A percentile compares a stretch with the other conserved stretches of the same genome.
These are phyloP conservation scores for Calyptomena viridis DNA, from an alignment of 2,113 vertebrate species.

Conservation along the genomic window DNA sequence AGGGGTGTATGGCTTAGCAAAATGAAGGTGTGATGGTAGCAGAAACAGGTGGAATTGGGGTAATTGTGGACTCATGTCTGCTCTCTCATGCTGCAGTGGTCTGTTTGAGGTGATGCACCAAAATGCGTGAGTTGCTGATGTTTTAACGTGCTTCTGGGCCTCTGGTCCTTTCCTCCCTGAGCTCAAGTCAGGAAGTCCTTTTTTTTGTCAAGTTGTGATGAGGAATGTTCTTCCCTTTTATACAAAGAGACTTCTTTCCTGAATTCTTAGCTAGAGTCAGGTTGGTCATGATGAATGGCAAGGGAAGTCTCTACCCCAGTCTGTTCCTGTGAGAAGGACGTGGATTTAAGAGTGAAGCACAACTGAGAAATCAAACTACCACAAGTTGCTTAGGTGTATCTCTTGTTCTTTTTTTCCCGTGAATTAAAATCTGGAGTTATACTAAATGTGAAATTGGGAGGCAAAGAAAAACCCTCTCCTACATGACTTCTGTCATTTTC, in stretches of 20 bases:
- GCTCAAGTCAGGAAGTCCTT: not conserved
- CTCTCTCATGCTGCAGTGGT: not conserved
- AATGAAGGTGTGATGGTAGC: not conserved
- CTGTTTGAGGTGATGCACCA: not conserved
- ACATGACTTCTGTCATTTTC: not conserved
- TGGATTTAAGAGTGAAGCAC: not conserved
- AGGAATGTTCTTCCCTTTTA: not conserved
- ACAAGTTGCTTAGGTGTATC: not conserved
- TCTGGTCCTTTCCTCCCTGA: not conserved
- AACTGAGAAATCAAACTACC: not conserved
- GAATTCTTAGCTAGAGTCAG: not conserved
- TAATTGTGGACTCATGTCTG: fast-evolving
- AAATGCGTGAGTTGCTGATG: not conserved
- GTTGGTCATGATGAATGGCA: not conserved
- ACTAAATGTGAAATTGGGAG: not conserved
- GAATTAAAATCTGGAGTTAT: not conserved
- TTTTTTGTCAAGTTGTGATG: not conserved
- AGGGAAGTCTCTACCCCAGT: not conserved
- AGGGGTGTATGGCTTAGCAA: not conserved
- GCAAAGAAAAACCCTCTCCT: not conserved
- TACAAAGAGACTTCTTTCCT: not conserved
- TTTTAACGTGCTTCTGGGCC: not conserved
- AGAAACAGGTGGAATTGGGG: not conserved
- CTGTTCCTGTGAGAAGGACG: not conserved
- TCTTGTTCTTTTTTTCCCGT: not conserved